Conservation (phyloP, 2,888 invertebrate genomes). For the Diaprepes abbreviatus region DNA sequence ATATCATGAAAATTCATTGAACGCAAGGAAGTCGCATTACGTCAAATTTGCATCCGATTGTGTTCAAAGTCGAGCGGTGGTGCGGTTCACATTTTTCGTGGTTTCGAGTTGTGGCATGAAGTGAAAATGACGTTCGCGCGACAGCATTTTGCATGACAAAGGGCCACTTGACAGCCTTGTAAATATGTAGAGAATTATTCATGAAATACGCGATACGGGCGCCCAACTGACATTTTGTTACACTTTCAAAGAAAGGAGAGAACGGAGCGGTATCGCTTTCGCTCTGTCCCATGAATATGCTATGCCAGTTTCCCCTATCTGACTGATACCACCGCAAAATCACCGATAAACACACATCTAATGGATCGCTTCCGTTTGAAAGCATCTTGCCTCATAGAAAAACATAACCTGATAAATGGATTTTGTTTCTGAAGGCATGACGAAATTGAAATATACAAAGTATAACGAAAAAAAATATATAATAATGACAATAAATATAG, state of each 20-base stretch:
- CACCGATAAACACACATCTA: slow-evolving; percentile 37
- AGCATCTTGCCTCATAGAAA: slow-evolving; percentile 31
- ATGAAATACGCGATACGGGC: slow-evolving; percentile 68
- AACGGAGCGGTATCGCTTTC: slow-evolving; percentile 21
- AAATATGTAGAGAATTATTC: slow-evolving; percentile 70
- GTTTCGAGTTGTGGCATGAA: slow-evolving; percentile 64
- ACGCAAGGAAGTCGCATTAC: slow-evolving; percentile 52
- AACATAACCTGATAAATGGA: slow-evolving; percentile 29
- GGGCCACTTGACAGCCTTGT: slow-evolving; percentile 69
- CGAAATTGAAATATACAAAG: background rate
- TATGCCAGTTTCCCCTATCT: slow-evolving; percentile 23
- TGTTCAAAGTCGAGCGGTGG: slow-evolving; percentile 54
- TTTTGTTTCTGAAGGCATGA: background rate
- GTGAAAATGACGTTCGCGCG: slow-evolving; percentile 68
- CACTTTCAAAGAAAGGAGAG: slow-evolving; percentile 65
- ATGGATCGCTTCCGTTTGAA: slow-evolving; percentile 30
- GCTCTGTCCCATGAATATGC: slow-evolving; percentile 44
- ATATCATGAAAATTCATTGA: slow-evolving; percentile 58
- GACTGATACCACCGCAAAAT: slow-evolving; percentile 28
- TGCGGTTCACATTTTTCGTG: slow-evolving; percentile 61
- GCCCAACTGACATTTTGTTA: slow-evolving; percentile 66
- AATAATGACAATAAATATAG: background rate
- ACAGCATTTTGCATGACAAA: slow-evolving; percentile 70
- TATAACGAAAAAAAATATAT: background rate
- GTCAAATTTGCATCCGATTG: slow-evolving; percentile 59